Evolutionary conservation across 2,888 invertebrate genomes (phyloP), one percentile per base, ranked within the genome.

Genomic region (Leptopilina syphax): DNA sequence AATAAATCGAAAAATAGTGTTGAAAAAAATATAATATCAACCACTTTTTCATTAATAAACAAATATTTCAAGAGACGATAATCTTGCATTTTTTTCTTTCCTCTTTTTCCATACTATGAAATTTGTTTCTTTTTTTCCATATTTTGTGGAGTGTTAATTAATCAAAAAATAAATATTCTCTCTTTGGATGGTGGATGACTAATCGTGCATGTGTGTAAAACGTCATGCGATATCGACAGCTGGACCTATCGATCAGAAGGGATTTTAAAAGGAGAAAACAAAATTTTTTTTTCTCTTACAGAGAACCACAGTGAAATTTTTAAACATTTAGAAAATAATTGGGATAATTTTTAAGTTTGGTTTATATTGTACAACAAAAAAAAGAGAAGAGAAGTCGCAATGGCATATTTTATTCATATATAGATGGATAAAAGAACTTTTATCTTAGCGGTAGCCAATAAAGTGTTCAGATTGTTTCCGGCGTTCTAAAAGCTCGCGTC

Each of bases 391-490:
- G 50, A 10, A 70, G 50, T 50, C 24, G 50, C 2, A 24, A 70
- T 24, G 0, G n/a, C 63, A 63, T 27, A 41, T 70, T 57, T 13
- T 13, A 50, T 8, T 1, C 12, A 41, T 34, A 12, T 65, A 65
- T 65, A 65, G 27, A 65, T 9, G 9, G 27, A 47, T 13, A 18
- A 47, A 27, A 12, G 68, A 68, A 70, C 47, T 13, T 47, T 77
- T 65, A 24, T 63, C 70, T 60, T 50, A 77, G 65, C 10, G 73
- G 80, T 79, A 80, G 78, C 82, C 83, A 82, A 85, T 85, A 85
- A 85, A 83, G 78, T 81, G 82, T 83, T 81, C 84, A 79, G 83
- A 83, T 82, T 80, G 76, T 83, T 85, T 85, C 84, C 85, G 83
- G 83, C 78, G 76, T 79, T 79, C 80, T 84, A 82, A 85, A 84